Conservation (phyloP, 2,888 invertebrate species). For the Pandemis corylana region DNA sequence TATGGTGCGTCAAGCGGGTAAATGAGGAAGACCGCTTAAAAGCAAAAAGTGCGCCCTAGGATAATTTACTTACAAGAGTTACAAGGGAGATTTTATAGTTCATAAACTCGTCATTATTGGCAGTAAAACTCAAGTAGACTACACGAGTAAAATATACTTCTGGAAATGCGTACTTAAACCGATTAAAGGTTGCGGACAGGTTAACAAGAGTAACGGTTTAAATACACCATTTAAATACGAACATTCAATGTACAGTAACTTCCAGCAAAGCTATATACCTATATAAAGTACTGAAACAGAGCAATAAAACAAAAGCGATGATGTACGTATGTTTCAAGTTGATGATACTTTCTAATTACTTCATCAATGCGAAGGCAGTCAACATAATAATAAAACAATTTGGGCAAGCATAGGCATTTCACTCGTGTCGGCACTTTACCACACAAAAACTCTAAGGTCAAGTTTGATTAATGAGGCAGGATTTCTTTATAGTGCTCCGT, state of each 20-base stretch:
- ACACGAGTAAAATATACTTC: neutral
- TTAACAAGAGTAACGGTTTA: constrained; percentile 1
- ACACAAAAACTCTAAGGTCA: constrained; percentile 48
- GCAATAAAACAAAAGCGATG: constrained; percentile 30
- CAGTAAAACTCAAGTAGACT: constrained; percentile 6
- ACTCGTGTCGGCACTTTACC: constrained; percentile 35
- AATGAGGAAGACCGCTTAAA: constrained; percentile 34
- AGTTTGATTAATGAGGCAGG: constrained; percentile 59
- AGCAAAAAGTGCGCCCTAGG: constrained; percentile 5
- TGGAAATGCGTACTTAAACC: neutral
- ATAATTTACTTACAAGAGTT: constrained; percentile 7
- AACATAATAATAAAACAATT: constrained; percentile 26
- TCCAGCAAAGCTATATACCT: neutral
- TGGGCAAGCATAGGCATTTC: constrained; percentile 17
- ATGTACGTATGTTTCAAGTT: constrained; percentile 17
- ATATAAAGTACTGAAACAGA: neutral
- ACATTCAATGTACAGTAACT: neutral
- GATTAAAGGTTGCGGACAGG: neutral
- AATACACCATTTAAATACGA: neutral
- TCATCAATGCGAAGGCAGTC: constrained; percentile 27
- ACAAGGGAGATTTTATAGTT: constrained; percentile 4
- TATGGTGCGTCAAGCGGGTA: constrained; percentile 47
- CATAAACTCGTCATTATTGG: constrained; percentile 23
- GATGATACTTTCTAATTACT: constrained; percentile 43
- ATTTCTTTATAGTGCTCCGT: constrained; percentile 55